Conservation (phyloP, 1,140 invertebrate species). For the honey bee (Apis mellifera) region Amel_HAv3.1 CM009933.2:12775001-12775500, state of each 20-base stretch:
- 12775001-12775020: background rate
- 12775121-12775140: background rate
- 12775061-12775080: background rate
- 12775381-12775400: background rate
- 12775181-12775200: conserved; percentile 18
- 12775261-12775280: conserved; percentile 67
- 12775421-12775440: background rate
- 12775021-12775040: too few species aligned
- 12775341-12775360: conserved; percentile 25
- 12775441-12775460: too few species aligned
- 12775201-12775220: conserved; percentile 13
- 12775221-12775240: conserved; percentile 37
- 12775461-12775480: too few species aligned
- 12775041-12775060: too few species aligned
- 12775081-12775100: conserved; percentile 10
- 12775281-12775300: conserved; percentile 37
- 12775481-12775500: too few species aligned
- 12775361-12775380: conserved; percentile 30
- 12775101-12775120: conserved; percentile 16
- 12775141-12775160: conserved; percentile 54
- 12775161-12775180: conserved; percentile 43
- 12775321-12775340: conserved; percentile 22
- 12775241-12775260: conserved; percentile 63
- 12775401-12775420: too few species aligned
- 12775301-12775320: conserved; percentile 20